Evolutionary conservation across 2,888 invertebrate genomes (phyloP).

Genomic region (Nephrotoma appendiculata): DNA sequence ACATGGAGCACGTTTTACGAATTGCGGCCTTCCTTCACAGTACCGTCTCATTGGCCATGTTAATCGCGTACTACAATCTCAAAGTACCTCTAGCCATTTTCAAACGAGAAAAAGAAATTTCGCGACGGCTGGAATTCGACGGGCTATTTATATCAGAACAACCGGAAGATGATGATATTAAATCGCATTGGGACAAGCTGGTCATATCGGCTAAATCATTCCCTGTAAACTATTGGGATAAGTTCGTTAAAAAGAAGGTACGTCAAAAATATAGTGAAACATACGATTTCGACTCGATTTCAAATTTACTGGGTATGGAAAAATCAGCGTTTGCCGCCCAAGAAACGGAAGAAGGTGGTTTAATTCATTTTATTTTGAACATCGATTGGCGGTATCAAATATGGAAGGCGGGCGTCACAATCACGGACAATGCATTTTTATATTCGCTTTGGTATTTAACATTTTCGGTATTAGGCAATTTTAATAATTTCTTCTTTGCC

Average conservation of each 20-base stretch:
- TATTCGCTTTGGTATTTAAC: slow-evolving; percentile 96
- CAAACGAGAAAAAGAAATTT: slow-evolving; percentile 98
- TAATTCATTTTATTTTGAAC: slow-evolving; percentile 64
- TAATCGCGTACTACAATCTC: slow-evolving; percentile 96
- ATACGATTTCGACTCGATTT: slow-evolving; percentile 93
- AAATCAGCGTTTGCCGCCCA: slow-evolving; percentile 79
- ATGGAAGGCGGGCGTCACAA: slow-evolving; percentile 97
- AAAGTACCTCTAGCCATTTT: slow-evolving; percentile 98
- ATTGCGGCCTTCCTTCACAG: slow-evolving; percentile 75
- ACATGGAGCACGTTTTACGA: slow-evolving; percentile 82
- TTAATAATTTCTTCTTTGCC: slow-evolving; percentile 99
- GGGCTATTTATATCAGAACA: slow-evolving; percentile 96
- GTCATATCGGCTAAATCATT: slow-evolving; percentile 67
- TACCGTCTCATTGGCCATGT: slow-evolving; percentile 79
- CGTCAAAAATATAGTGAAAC: slow-evolving; percentile 94
- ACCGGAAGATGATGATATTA: slow-evolving; percentile 88
- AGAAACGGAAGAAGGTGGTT: slow-evolving; percentile 64
- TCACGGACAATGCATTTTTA: slow-evolving; percentile 94
- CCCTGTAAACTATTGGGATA: slow-evolving; percentile 99
- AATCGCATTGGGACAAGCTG: slow-evolving; percentile 47
- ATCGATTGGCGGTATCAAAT: slow-evolving; percentile 97
- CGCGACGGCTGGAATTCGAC: slow-evolving; percentile 91
- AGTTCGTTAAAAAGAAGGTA: slow-evolving; percentile 99
- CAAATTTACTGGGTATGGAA: slow-evolving; percentile 93
- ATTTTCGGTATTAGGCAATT: slow-evolving; percentile 93